phyloP scores from a whole-genome alignment of 2,888 invertebrate species.

The Hesperia comma region DNA sequence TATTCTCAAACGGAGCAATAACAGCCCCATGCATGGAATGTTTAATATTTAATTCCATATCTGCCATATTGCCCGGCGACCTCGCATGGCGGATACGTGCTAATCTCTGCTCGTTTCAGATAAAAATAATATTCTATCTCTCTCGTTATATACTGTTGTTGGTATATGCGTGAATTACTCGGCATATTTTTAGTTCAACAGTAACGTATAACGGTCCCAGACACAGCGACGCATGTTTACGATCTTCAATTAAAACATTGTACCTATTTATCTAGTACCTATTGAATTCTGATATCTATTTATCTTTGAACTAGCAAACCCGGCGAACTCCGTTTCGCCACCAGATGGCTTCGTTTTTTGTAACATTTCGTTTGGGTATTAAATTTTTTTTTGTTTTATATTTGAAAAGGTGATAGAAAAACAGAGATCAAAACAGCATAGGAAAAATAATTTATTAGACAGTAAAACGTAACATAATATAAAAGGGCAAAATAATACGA shows the following conservation, averaged over 20 bases:
- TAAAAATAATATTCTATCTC: conserved; percentile 14
- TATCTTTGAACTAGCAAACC: too few species aligned
- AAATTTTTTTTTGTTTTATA: too few species aligned
- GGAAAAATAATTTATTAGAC: too few species aligned
- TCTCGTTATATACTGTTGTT: neutral
- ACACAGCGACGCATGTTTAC: neutral
- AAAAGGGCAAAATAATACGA: too few species aligned
- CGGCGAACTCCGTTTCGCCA: too few species aligned
- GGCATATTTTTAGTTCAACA: neutral
- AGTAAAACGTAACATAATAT: too few species aligned
- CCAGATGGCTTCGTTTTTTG: too few species aligned
- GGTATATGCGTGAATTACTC: neutral
- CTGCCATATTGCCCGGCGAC: conserved; percentile 27
- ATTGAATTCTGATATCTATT: neutral
- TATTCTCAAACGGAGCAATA: conserved; percentile 9
- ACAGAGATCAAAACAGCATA: too few species aligned
- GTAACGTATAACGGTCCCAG: neutral
- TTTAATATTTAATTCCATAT: conserved; percentile 20
- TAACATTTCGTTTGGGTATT: too few species aligned
- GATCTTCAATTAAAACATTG: too few species aligned
- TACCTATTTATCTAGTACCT: too few species aligned
- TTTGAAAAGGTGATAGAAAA: too few species aligned
- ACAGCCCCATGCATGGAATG: conserved; percentile 3
- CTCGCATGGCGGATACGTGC: conserved; percentile 35
- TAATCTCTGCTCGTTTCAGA: conserved; percentile 29